Evolutionary conservation across 2,888 invertebrate genomes (phyloP), one percentile per base, ranked within the genome.

Genomic region (Perizoma flavofasciatum): DNA sequence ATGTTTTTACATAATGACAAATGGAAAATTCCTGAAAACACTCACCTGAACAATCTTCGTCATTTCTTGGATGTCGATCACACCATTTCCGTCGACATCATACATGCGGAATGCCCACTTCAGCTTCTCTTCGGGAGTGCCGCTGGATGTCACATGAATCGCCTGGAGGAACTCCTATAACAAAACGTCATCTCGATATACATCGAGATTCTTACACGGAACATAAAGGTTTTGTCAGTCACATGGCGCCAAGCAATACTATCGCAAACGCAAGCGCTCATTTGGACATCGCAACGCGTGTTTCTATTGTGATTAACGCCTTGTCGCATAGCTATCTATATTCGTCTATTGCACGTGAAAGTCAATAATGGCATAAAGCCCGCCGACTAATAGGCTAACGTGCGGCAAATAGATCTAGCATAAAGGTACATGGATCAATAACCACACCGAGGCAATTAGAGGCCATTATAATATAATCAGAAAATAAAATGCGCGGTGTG

Each of bases 101-200:
- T 99, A 98, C 98, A 98, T 98, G 85, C 98, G 96, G 94, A 99
- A 99, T 67, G 99, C 99, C 98, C 99, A 98, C 93, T 98, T 98
- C 70, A 99, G 94, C 90, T 99, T 99, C 89, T 99, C 98, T 88
- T 99, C 98, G 34, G 98, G 98, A 70, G 98, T 98, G 67, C 98
- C 98, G 81, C 98, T 98, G 74, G 98, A 98, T 73, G 98, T 99
- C 59, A 99, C 98, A 93, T 98, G 98, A 89, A 99, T 98, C 82
- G 99, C 99, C 88, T 98, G 94, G 81, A 98, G 95, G 92, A 98
- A 98, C 94, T 98, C 98, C 97, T 97, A 94, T 52, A 93, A 94
- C 89, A 91, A 86, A 87, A 73, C 77, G 69, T 79, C 71, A 32
- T 70, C 70, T 75, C 72, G 65, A 67, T 72, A 59, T 66, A 70